Percentiles rank a stretch among this genome's conserved stretches.
Conservation (phyloP, 2,888 invertebrate genomes). For the Catocala fraxini region DNA sequence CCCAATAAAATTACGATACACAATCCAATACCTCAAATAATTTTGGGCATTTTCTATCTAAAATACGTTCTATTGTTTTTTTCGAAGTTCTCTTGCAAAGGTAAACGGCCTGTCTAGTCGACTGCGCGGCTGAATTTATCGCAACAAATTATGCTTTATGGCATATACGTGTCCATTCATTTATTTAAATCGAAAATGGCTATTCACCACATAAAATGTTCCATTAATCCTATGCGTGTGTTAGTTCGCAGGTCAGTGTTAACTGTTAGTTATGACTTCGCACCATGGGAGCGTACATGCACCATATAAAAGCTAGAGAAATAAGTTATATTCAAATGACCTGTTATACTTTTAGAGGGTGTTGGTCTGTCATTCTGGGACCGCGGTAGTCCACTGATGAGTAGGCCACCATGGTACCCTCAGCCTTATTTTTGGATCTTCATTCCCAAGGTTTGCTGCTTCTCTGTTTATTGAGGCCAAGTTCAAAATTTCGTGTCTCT, state of each 20-base stretch:
- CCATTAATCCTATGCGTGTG: slow-evolving; percentile 8
- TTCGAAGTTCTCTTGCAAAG: background rate
- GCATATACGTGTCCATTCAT: slow-evolving; percentile 17
- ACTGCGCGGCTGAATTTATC: slow-evolving; percentile 16
- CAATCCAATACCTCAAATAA: slow-evolving; percentile 1
- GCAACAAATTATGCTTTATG: slow-evolving; percentile 20
- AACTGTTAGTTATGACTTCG: background rate
- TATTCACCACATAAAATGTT: slow-evolving; percentile 15
- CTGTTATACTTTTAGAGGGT: too few species aligned
- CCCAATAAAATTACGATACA: slow-evolving; percentile 17
- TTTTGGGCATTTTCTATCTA: slow-evolving; percentile 1
- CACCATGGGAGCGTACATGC: background rate
- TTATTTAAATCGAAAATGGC: slow-evolving; percentile 16
- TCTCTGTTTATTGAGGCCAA: too few species aligned
- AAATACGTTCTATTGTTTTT: slow-evolving; percentile 5
- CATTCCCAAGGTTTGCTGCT: too few species aligned
- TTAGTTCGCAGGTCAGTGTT: slow-evolving; percentile 5
- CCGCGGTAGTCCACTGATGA: too few species aligned
- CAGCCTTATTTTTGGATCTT: too few species aligned
- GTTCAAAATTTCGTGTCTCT: too few species aligned
- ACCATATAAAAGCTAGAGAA: too few species aligned
- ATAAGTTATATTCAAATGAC: too few species aligned
- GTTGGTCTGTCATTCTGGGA: too few species aligned
- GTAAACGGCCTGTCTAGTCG: background rate
- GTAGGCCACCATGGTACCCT: too few species aligned